phyloP scores from a whole-genome alignment of 1,140 invertebrate species.

The Lasaia peninsularis region DNA sequence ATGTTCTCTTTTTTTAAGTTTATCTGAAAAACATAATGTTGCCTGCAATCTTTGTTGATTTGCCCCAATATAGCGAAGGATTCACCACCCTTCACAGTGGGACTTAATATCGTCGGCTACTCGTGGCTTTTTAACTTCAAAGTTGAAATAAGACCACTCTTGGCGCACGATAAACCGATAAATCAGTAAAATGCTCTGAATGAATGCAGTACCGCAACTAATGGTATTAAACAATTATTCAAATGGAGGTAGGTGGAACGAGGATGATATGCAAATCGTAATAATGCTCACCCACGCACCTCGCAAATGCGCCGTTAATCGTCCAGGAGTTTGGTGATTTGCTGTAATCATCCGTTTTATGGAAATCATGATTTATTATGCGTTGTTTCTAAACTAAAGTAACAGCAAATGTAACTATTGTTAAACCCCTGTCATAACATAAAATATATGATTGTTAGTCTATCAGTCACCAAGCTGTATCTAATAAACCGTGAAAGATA shows the following conservation, averaged over 20 bases:
- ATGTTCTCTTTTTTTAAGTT: too few relatives aligned
- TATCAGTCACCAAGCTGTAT: too few relatives aligned
- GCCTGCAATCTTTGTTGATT: too few relatives aligned
- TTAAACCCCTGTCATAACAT: too few relatives aligned
- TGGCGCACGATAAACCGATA: constrained; percentile 4
- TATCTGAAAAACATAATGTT: too few relatives aligned
- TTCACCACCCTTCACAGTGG: too few relatives aligned
- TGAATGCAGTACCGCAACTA: constrained; percentile 29
- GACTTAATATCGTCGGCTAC: too few relatives aligned
- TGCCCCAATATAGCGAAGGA: too few relatives aligned
- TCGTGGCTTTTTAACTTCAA: background rate
- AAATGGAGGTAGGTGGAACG: constrained; percentile 40
- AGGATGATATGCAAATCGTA: constrained; percentile 55
- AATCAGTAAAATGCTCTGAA: constrained; percentile 15
- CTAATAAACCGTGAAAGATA: too few relatives aligned
- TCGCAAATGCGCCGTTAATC: constrained; percentile 35
- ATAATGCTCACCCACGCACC: constrained; percentile 27
- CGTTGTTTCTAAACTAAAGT: background rate
- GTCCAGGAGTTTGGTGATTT: constrained; percentile 26
- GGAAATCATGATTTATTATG: constrained; percentile 8
- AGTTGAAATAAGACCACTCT: background rate
- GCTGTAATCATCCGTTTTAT: constrained; percentile 24
- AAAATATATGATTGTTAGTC: too few relatives aligned
- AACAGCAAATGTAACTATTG: too few relatives aligned
- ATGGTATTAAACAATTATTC: constrained; percentile 58